phyloP scores from a whole-genome alignment of 2,797 vertebrate species.

The Enteromius viviparus region DNA sequence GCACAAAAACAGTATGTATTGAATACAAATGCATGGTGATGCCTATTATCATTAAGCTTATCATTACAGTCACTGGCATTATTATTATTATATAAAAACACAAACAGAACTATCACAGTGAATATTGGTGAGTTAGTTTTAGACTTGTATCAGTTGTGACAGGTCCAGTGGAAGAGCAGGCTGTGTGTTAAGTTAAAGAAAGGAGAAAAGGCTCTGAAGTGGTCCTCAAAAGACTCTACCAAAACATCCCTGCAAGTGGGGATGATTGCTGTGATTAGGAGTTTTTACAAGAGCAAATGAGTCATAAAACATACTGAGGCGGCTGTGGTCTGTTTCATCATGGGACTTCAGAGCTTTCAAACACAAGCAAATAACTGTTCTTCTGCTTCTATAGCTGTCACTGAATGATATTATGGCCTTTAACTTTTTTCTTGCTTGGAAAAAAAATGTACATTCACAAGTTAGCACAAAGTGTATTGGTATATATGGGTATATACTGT shows the following conservation, averaged over 20 bases:
- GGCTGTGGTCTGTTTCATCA: constrained; percentile 1
- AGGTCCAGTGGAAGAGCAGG: neutral
- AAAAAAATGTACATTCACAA: neutral
- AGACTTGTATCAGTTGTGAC: neutral
- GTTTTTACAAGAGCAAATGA: constrained; percentile 24
- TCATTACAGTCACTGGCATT: neutral
- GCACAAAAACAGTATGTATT: neutral
- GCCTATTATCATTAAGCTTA: neutral
- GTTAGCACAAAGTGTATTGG: neutral
- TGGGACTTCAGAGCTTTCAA: constrained; percentile 9
- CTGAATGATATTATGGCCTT: neutral
- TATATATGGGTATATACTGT: neutral
- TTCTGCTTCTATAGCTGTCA: constrained; percentile 18
- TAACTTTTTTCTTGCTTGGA: neutral
- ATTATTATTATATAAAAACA: neutral
- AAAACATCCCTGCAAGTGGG: neutral
- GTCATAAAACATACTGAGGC: constrained; percentile 12
- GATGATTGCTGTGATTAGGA: constrained; percentile 17
- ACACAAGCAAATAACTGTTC: neutral
- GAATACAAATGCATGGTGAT: neutral
- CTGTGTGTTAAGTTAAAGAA: neutral
- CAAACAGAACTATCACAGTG: neutral
- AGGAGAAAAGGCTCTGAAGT: neutral
- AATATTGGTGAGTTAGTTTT: neutral
- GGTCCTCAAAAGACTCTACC: neutral